Percentiles rank a stretch among this genome's conserved stretches.
Evolutionary conservation across 2,113 vertebrate species (phyloP).

Genomic region (Eulemur rufifrons): DNA sequence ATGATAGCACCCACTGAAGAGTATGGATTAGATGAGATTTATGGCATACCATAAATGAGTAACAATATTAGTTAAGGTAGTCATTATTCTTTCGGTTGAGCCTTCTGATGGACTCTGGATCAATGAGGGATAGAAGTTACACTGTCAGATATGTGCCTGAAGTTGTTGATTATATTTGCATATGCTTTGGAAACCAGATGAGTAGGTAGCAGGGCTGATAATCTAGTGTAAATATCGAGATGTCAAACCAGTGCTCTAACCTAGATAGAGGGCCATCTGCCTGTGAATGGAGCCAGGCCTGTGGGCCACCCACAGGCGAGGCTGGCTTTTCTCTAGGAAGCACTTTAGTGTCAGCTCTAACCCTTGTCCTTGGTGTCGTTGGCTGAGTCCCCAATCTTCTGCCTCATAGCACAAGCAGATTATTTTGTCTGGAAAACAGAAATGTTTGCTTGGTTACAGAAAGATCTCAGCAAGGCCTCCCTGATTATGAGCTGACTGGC

Average conservation of each 20-base stretch:
- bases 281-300: not conserved
- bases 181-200: not conserved
- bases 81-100: not conserved
- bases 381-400: not conserved
- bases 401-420: not conserved
- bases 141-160: not conserved
- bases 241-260: not conserved
- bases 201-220: not conserved
- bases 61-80: not conserved
- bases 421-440: not conserved
- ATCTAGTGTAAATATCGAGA: not conserved
- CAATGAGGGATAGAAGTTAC: not conserved
- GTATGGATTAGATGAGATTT: not conserved
- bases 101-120: not conserved
- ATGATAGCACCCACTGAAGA: too few relatives aligned
- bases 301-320: not conserved
- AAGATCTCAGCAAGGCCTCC: not conserved
- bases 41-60: not conserved
- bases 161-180: not conserved
- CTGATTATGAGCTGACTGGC: not conserved
- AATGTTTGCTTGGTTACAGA: not conserved
- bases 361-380: not conserved
- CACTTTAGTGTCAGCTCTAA: not conserved
- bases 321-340: conserved; percentile 11
- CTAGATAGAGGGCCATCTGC: not conserved